Base-by-base conservation (phyloP, 2,797 vertebrate species). In the Sebastes oblongus region DNA sequence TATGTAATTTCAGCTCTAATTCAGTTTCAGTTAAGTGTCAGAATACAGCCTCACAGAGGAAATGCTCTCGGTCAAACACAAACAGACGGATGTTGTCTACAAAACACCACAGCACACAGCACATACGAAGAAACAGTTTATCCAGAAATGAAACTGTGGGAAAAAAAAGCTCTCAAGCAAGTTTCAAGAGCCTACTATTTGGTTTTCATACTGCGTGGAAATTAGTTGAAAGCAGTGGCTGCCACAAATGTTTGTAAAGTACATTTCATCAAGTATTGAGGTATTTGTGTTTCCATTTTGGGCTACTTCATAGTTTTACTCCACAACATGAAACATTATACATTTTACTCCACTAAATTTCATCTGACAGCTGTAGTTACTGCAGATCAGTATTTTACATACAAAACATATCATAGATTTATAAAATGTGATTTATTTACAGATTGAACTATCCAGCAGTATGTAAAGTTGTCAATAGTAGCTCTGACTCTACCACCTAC, bases 41-140 rank as follows among this genome's bases (percentile, higher is more conserved):
- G 80, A 84, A 66, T 65, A 86, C 25, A 75, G 69, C 71, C 82
- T 74, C 46, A 82, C 42, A 82, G 60, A 78, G 52, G 42, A 90
- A 52, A 66, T 73, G 76, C 71, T 82, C 80, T 82, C 87, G 72
- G 73, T 83, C 76, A 73, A 78, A 81, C 52, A 56, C 50, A 46
- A 68, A 88, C 68, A 72, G 24, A 75, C 4, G 6, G 56, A 66
- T 69, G 73, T 39, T 20, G 27, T 66, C 61, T 77, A 86, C 59
- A 67, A 81, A 81, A 84, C 82, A 69, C 74, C 85, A 89, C 84
- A 77, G 79, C 82, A 92, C 81, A 78, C 75, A 69, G 78, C 68
- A 90, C 72, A 25, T 29, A 85, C 18, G 67, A 62, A 68, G 25
- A 84, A 74, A 86, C 65, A 80, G 6, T 52, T 36, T 39, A 83